phyloP scores from a whole-genome alignment of 2,888 invertebrate species.

The Ganaspis brasiliensis region DNA sequence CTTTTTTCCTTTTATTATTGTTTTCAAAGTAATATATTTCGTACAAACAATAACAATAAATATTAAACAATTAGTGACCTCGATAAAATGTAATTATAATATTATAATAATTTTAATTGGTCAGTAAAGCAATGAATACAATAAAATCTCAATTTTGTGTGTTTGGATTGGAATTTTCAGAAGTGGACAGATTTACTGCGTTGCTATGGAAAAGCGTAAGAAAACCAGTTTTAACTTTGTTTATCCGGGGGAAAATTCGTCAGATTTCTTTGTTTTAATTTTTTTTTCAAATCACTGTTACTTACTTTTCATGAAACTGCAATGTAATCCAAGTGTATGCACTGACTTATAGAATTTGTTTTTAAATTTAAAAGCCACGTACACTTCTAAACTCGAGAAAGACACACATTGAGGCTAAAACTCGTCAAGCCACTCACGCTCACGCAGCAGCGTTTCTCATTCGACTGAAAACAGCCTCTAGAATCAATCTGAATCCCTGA shows the following conservation, averaged over 20 bases:
- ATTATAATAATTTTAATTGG: too few relatives aligned
- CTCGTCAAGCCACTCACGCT: slow-evolving; percentile 44
- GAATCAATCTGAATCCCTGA: background rate
- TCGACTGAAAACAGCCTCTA: slow-evolving; percentile 45
- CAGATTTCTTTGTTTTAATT: background rate
- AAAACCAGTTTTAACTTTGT: slow-evolving; percentile 13
- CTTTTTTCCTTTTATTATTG: too few relatives aligned
- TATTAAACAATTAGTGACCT: too few relatives aligned
- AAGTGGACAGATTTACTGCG: slow-evolving; percentile 29
- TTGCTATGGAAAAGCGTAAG: slow-evolving; percentile 20
- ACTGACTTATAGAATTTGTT: slow-evolving; percentile 22
- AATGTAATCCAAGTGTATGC: slow-evolving; percentile 26
- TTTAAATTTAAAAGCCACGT: slow-evolving; percentile 40
- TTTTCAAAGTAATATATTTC: too few relatives aligned
- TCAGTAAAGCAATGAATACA: too few relatives aligned
- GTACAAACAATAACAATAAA: too few relatives aligned
- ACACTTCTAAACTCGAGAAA: slow-evolving; percentile 21
- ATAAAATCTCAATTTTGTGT: too few relatives aligned
- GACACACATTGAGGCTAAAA: slow-evolving; percentile 5
- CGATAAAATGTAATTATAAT: too few relatives aligned
- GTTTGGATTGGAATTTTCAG: too few relatives aligned
- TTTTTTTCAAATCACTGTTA: background rate
- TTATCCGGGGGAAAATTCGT: background rate
- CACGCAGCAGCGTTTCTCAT: slow-evolving; percentile 54
- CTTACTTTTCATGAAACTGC: slow-evolving; percentile 16